Conservation (phyloP, 1,140 invertebrate genomes). For the Battus philenor region DNA sequence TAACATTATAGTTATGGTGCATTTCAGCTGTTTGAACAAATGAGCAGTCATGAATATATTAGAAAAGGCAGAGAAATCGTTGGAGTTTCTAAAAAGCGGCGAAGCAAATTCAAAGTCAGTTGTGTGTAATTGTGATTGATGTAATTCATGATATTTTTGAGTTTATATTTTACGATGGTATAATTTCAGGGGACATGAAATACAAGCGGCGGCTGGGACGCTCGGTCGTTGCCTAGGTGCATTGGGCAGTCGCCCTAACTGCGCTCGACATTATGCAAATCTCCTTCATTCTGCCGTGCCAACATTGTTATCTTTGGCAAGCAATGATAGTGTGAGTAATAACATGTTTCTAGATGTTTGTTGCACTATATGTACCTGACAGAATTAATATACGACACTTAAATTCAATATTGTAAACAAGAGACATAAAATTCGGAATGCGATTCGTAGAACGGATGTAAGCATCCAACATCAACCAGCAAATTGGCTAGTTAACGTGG, state of each 20-base stretch:
- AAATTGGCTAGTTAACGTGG: too few relatives aligned
- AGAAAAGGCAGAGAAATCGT: slow-evolving; percentile 69
- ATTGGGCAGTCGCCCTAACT: slow-evolving; percentile 59
- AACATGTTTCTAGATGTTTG: too few relatives aligned
- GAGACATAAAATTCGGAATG: too few relatives aligned
- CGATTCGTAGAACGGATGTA: too few relatives aligned
- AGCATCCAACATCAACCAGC: too few relatives aligned
- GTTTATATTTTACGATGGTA: too few relatives aligned
- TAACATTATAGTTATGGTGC: too few relatives aligned
- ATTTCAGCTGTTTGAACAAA: too few relatives aligned
- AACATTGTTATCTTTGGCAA: slow-evolving; percentile 57
- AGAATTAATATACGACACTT: too few relatives aligned
- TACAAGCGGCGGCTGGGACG: slow-evolving; percentile 61
- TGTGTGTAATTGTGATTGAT: slow-evolving; percentile 10
- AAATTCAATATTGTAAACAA: too few relatives aligned
- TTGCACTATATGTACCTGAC: too few relatives aligned
- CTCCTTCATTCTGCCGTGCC: slow-evolving; percentile 61
- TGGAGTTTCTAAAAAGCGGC: slow-evolving; percentile 64
- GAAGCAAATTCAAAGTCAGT: slow-evolving; percentile 63
- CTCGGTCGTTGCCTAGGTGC: slow-evolving; percentile 64
- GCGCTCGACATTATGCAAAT: slow-evolving; percentile 64
- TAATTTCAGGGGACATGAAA: slow-evolving; percentile 59
- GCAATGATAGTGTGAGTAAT: slow-evolving; percentile 69
- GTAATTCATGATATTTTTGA: too few relatives aligned
- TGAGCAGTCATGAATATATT: slow-evolving; percentile 58